Conservation (phyloP, 2,113 vertebrate genomes). For the Piprites chloris region DNA sequence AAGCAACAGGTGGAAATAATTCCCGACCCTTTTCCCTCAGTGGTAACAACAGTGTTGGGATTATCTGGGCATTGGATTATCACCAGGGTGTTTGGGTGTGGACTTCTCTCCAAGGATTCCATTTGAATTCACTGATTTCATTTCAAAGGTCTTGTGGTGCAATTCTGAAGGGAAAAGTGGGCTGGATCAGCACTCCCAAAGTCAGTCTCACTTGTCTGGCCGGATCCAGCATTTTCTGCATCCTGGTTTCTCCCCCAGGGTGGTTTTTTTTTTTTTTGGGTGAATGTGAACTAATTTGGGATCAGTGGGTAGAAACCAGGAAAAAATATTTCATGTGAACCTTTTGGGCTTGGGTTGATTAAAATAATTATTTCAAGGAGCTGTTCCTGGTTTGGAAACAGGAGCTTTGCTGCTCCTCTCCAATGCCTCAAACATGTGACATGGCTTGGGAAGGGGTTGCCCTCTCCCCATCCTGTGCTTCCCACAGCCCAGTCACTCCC, state of each 20-base stretch:
- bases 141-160: not conserved
- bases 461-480: not conserved
- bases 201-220: not conserved
- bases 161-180: not conserved
- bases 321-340: not conserved
- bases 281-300: not conserved
- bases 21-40: rapidly evolving
- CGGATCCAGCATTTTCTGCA: not conserved
- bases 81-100: not conserved
- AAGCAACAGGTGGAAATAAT: not conserved
- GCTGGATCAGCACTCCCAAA: not conserved
- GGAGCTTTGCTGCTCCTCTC: slow-evolving; percentile 11
- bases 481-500: not conserved
- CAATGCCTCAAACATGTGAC: not conserved
- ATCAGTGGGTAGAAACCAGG: not conserved
- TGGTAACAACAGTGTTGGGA: not conserved
- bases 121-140: not conserved
- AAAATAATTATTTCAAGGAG: not conserved
- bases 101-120: not conserved
- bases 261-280: not conserved
- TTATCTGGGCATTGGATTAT: not conserved
- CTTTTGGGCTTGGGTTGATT: not conserved
- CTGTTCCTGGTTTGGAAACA: not conserved
- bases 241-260: not conserved
- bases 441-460: not conserved